Evolutionary conservation across 2,888 invertebrate genomes (phyloP), one percentile per base, ranked within the genome.

Genomic region (Drosophila greeni): DNA sequence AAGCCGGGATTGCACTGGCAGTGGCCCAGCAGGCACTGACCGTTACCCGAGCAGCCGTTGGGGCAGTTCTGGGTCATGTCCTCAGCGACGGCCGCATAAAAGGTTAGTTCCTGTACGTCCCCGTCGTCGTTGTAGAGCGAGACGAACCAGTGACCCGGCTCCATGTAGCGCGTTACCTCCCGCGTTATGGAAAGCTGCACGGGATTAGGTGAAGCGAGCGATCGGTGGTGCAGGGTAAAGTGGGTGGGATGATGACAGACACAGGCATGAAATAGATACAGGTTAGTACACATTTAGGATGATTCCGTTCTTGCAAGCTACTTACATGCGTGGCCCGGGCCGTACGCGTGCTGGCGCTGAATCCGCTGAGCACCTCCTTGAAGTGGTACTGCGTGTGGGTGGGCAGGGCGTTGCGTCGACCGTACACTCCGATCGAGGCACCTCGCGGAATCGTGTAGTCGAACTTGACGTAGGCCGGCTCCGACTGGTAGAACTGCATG

Each of bases 321-420:
- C 94, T 95, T 92, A 96, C 95, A 91, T 96, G 94, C 85, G 95
- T 95, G 53, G 95, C 94, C 84, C 96, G 91, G 14, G 94, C 94
- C 58, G 94, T 94, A 86, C 96, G 91, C 24, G 94, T 95, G 89
- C 95, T 96, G 36, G 94, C 95, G 89, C 95, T 96, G 88, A 95
- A 96, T 66, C 96, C 96, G 86, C 95, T 96, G 55, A 98, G 91
- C 51, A 97, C 95, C 90, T 98, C 97, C 87, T 97, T 92, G 85
- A 98, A 96, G 89, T 99, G 97, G 89, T 98, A 97, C 87, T 97
- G 96, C 31, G 98, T 97, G 86, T 98, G 97, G 3, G 98, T 97
- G 5, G 99, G 99, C 59, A 97, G 90, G 42, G 97, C 96, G 87
- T 97, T 98, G 81, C 97, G 92, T 76, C 98, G 91, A 2, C 97